A percentile compares a stretch with the other conserved stretches of the same genome.
Conservation (phyloP, 1,140 invertebrate species). For the Centruroides sculpturatus region DNA sequence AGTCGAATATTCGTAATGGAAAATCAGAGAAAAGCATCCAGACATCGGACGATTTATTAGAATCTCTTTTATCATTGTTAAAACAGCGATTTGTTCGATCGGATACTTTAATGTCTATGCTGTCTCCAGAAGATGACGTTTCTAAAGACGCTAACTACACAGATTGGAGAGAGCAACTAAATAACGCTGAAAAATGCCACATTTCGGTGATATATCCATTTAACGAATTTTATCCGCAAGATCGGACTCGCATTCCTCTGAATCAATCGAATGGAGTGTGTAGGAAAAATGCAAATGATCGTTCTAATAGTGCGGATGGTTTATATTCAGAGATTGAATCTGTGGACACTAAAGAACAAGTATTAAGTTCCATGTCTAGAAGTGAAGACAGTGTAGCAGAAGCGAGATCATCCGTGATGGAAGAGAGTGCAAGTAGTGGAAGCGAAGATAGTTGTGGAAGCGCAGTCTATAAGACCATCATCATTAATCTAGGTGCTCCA, state of each 20-base stretch:
- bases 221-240: background rate
- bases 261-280: background rate
- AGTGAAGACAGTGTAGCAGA: constrained; percentile 19
- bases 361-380: constrained; percentile 1
- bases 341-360: background rate
- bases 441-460: constrained; percentile 18
- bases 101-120: constrained; percentile 2
- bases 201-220: background rate
- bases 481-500: constrained; percentile 19
- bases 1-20: background rate
- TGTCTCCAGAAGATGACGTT: constrained; percentile 8
- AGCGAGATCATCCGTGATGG: constrained; percentile 19
- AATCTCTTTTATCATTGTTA: constrained; percentile 14
- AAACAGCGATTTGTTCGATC: constrained; percentile 8
- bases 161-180: background rate
- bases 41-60: constrained; percentile 17
- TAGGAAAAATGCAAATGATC: too few relatives aligned
- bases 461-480: constrained; percentile 22
- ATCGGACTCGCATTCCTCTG: background rate
- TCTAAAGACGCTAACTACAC: too few relatives aligned
- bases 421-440: constrained; percentile 20
- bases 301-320: too few relatives aligned
- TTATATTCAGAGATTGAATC: too few relatives aligned
- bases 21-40: constrained; percentile 15
- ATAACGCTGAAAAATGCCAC: background rate